These are phyloP conservation scores for Natator depressus DNA, from an alignment of 2,113 vertebrate species.

Conservation along the genomic window DNA sequence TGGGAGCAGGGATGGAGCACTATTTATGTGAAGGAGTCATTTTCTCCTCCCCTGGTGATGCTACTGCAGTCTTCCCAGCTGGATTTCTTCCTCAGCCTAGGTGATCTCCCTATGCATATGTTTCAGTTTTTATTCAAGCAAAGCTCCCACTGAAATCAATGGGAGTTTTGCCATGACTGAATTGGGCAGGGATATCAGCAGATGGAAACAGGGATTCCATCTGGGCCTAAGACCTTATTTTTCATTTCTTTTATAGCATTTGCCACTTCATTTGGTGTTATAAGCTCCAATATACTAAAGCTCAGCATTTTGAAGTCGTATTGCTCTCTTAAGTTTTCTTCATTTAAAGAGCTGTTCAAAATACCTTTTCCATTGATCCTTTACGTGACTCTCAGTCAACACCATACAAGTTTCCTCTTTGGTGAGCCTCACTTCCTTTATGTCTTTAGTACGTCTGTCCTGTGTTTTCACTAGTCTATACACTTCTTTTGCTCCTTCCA, in stretches of 20 bases:
- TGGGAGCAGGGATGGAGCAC: too few species aligned
- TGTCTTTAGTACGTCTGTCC: not conserved
- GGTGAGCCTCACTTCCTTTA: too few species aligned
- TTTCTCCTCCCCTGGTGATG: too few species aligned
- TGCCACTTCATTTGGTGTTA: not conserved
- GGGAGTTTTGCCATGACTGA: not conserved
- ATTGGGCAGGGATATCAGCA: not conserved
- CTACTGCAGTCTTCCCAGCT: too few species aligned
- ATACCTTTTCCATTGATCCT: not conserved
- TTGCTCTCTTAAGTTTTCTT: too few species aligned
- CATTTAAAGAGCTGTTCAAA: not conserved
- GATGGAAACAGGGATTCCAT: not conserved
- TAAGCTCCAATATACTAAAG: not conserved
- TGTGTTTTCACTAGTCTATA: not conserved
- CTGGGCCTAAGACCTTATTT: not conserved
- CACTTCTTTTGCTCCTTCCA: not conserved
- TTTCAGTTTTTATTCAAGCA: too few species aligned
- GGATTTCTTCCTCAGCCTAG: too few species aligned
- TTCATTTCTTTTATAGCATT: not conserved
- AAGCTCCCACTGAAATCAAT: too few species aligned
- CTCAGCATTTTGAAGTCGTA: not conserved
- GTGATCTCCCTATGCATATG: too few species aligned
- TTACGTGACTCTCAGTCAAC: not conserved
- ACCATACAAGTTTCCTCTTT: not conserved
- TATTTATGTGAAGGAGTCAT: too few species aligned